These are phyloP conservation scores for Phyllostomus discolor DNA, from an alignment of 2,113 vertebrate genomes.

Conservation along the genomic window DNA sequence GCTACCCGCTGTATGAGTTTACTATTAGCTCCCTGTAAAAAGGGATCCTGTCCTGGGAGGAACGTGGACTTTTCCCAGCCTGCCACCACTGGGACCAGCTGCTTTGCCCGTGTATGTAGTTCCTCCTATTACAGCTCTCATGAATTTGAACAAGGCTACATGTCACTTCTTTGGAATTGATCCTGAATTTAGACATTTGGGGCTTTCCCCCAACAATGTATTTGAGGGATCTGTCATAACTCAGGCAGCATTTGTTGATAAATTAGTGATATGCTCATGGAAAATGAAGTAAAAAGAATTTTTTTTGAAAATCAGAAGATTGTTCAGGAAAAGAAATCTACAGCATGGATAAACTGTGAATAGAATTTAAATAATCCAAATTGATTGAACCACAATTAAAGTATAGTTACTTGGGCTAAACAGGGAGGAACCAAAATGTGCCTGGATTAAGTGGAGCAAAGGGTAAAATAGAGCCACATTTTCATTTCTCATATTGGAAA, in stretches of 20 bases:
- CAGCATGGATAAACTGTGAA: not conserved
- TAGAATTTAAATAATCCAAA: constrained; percentile 4
- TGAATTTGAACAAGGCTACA: no score
- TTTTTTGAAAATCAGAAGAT: not conserved
- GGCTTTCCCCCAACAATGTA: no score
- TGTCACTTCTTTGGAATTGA: no score
- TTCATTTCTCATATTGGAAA: not conserved
- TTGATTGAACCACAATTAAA: not conserved
- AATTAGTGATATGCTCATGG: not conserved
- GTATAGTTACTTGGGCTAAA: not conserved
- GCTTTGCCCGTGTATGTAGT: no score
- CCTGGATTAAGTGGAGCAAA: not conserved
- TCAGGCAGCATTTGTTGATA: not conserved
- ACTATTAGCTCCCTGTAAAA: no score
- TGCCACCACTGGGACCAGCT: no score
- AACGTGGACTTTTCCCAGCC: no score
- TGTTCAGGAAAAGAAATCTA: not conserved
- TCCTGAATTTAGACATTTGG: no score
- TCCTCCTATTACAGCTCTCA: no score
- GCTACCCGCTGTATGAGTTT: no score
- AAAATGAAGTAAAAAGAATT: not conserved
- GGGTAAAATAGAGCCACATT: not conserved
- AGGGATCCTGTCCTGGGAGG: no score
- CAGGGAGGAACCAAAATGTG: not conserved
- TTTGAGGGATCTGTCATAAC: not conserved